phyloP scores from a whole-genome alignment of 2,113 vertebrate species.

The Poecilia latipinna region DNA sequence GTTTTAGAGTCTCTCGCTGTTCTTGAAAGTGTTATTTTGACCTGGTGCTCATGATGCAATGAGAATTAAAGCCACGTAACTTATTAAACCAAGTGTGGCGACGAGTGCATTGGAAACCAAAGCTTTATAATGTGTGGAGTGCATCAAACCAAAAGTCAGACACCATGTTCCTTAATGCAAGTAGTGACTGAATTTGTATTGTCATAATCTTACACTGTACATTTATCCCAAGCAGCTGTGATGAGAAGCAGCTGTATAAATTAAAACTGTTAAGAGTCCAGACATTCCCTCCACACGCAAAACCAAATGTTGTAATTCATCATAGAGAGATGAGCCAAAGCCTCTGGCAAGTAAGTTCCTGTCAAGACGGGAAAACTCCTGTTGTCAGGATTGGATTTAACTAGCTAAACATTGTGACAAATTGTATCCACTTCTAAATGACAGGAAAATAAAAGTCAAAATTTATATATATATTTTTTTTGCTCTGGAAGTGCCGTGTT shows the following conservation, averaged over 20 bases:
- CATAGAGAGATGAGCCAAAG: neutral
- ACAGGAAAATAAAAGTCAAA: neutral
- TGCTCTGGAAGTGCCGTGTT: slow-evolving; percentile 1
- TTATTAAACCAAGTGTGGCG: slow-evolving; percentile 35
- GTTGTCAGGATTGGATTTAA: neutral
- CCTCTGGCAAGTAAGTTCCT: neutral
- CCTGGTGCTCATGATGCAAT: slow-evolving; percentile 41
- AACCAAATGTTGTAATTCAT: neutral
- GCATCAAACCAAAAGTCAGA: slow-evolving; percentile 13
- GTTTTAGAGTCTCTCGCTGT: neutral
- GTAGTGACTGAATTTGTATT: slow-evolving; percentile 6
- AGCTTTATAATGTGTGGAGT: slow-evolving; percentile 4
- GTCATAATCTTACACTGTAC: slow-evolving; percentile 20
- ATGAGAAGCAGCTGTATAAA: neutral
- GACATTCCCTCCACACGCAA: neutral
- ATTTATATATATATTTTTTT: neutral
- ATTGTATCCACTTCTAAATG: slow-evolving; percentile 1
- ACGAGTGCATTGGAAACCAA: slow-evolving; percentile 1
- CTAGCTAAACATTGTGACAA: neutral
- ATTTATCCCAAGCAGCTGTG: slow-evolving; percentile 4
- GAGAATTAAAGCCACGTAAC: slow-evolving; percentile 39
- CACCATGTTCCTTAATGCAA: neutral
- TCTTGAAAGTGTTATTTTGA: slow-evolving; percentile 17
- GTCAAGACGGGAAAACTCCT: neutral
- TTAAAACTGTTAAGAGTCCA: slow-evolving; percentile 6